These are phyloP conservation scores for Macropodus opercularis DNA, from an alignment of 2,797 vertebrate genomes.

Conservation along the genomic window DNA sequence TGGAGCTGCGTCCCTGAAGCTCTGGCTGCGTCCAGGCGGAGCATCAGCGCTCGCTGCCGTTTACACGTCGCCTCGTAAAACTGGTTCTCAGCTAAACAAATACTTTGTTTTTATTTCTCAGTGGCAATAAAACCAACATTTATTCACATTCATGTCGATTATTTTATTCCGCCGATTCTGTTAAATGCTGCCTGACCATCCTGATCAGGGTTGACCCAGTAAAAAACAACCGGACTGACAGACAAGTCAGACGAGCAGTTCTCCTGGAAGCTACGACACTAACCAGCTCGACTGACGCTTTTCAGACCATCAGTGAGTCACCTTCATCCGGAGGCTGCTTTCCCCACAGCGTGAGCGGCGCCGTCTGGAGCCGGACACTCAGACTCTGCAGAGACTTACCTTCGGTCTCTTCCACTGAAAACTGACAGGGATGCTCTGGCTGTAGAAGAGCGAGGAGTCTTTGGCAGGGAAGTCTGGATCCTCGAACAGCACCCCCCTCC, in stretches of 20 bases:
- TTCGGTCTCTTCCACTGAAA: conserved; percentile 91
- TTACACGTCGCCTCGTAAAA: conserved; percentile 43
- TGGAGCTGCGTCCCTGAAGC: rapidly evolving
- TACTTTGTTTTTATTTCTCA: background rate
- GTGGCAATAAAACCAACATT: conserved; percentile 1
- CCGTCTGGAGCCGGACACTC: background rate
- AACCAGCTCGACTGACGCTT: no score
- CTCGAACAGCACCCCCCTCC: conserved; percentile 84
- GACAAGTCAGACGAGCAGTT: background rate
- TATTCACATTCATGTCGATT: background rate
- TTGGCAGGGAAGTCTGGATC: conserved; percentile 89
- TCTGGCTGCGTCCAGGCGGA: background rate
- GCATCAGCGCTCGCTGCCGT: conserved; percentile 28
- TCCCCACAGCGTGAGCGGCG: background rate
- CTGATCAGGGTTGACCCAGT: background rate
- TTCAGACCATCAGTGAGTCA: no score
- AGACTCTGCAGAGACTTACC: conserved; percentile 73
- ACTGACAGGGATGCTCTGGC: conserved; percentile 82
- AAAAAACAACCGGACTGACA: no score
- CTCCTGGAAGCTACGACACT: background rate
- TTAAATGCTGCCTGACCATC: background rate
- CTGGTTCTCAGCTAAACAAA: conserved; percentile 49
- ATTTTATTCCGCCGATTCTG: background rate
- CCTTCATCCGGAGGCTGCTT: background rate
- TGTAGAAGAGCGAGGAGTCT: conserved; percentile 88